A percentile compares a stretch with the other conserved stretches of the same genome.
Evolutionary conservation across 2,113 vertebrate species (phyloP).

Genomic region (Felis chaus): DNA sequence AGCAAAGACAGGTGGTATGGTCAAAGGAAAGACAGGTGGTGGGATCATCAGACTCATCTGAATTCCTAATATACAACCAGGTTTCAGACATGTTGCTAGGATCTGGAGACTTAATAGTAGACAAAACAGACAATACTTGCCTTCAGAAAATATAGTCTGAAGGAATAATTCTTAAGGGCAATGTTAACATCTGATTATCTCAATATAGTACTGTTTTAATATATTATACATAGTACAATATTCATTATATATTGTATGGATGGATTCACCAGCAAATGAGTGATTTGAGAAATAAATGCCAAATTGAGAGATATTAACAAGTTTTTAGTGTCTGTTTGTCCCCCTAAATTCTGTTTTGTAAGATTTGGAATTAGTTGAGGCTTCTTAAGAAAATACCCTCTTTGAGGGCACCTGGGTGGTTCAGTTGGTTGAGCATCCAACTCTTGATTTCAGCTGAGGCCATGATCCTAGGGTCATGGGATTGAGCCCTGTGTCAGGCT

Average conservation of each 20-base stretch:
- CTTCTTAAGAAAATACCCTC: not conserved
- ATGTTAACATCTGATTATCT: not conserved
- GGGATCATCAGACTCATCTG: not conserved
- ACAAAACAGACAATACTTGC: not conserved
- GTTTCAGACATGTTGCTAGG: not conserved
- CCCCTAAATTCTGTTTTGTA: not conserved
- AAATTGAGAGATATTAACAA: not conserved
- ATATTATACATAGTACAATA: not conserved
- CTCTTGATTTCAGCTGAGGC: too few species aligned
- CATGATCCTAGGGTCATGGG: too few species aligned
- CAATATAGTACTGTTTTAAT: not conserved
- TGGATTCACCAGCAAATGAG: not conserved
- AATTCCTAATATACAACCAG: not conserved
- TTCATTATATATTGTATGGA: not conserved
- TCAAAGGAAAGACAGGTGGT: not conserved
- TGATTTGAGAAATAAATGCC: not conserved
- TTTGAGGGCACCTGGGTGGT: not conserved
- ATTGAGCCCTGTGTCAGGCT: too few species aligned
- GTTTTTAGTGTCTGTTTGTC: not conserved
- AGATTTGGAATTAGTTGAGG: not conserved
- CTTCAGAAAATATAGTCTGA: not conserved
- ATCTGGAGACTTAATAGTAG: not conserved
- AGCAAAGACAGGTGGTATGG: not conserved
- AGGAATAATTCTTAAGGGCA: not conserved
- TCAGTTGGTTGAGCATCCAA: too few species aligned